Percentiles rank a stretch among this genome's conserved stretches.
These are phyloP conservation scores for Protosalanx chinensis DNA, from an alignment of 2,797 vertebrate genomes.

Conservation along the genomic window DNA sequence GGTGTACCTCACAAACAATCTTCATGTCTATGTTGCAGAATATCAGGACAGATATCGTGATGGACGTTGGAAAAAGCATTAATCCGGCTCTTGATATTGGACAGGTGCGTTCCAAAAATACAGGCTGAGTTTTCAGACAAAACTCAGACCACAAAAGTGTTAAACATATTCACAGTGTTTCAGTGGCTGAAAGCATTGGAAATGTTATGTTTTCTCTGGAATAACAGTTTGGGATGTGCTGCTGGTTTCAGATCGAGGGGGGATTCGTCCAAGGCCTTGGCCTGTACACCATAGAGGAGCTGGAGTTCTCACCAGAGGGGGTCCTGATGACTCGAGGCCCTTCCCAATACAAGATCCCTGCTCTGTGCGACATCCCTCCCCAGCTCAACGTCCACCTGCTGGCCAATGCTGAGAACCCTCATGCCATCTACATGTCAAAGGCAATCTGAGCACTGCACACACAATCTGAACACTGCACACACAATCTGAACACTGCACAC, in stretches of 20 bases:
- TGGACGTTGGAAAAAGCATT: conserved; percentile 55
- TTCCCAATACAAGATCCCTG: conserved; percentile 71
- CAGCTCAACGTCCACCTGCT: conserved; percentile 65
- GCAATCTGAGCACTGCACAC: conserved; percentile 22
- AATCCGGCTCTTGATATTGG: conserved; percentile 59
- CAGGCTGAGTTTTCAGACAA: background rate
- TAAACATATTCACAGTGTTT: background rate
- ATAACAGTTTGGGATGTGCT: no score
- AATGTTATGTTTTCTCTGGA: no score
- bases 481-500: background rate
- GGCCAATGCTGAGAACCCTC: conserved; percentile 60
- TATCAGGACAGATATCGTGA: conserved; percentile 53
- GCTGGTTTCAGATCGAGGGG: conserved; percentile 68
- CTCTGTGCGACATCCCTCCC: conserved; percentile 68
- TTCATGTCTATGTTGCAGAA: conserved; percentile 38
- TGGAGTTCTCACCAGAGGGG: conserved; percentile 72
- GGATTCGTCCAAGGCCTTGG: conserved; percentile 72
- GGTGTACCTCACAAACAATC: background rate
- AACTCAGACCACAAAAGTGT: background rate
- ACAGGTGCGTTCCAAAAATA: conserved; percentile 36
- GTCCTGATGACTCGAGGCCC: conserved; percentile 66
- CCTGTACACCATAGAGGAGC: conserved; percentile 71
- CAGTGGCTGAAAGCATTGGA: no score
- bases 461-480: background rate
- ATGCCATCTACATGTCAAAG: conserved; percentile 75